Base-by-base conservation (phyloP, 1,140 invertebrate genomes). In the Propsilocerus akamusi region DNA sequence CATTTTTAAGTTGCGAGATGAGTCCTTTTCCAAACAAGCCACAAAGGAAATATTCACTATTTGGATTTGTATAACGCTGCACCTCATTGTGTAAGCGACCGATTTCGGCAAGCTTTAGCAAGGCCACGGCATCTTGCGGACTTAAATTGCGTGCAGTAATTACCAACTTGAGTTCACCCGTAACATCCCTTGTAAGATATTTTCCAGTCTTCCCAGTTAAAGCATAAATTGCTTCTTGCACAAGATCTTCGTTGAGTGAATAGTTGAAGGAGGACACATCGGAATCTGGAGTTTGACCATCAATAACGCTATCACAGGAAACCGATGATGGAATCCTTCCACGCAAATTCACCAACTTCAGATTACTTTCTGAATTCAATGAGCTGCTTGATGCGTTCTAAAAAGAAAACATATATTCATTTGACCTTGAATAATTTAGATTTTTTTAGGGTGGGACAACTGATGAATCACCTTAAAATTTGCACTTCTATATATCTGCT, bases 11-110 rank as follows among this genome's bases (percentile, higher is more conserved):
- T 6, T 81, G 85, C n/a, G 86, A 74, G 49, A 88, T 81, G 54
- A 96, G 79, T 51, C 88, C 88, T 68, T 93, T 86, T 24, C 82
- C 79, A 55, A 92, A 81, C 41, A 84, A 68, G 26, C 89, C 90
- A 63, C 63, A 65, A 66, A 70, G 48, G 64, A 60, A 55, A 57
- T 74, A 58, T 53, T 75, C 67, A 70, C 78, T 75, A 10, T 76
- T 69, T 4, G 76, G 66, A 49, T 80, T 75, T 52, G 77, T 76
- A 52, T 81, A 80, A 60, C 79, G 82, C 52, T 75, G 71, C 41
- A 95, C 73, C 53, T 82, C 72, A 62, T 83, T 85, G 60, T 92
- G 86, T 49, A 94, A 72, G 70, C 84, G 88, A 3, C 92, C 91
- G 30, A 94, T 72, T 61, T 93, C 87, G 3, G 83, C 77, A 7